Evolutionary conservation across 2,888 invertebrate genomes (phyloP).

Genomic region (Liopterus haemorrhoidalis): DNA sequence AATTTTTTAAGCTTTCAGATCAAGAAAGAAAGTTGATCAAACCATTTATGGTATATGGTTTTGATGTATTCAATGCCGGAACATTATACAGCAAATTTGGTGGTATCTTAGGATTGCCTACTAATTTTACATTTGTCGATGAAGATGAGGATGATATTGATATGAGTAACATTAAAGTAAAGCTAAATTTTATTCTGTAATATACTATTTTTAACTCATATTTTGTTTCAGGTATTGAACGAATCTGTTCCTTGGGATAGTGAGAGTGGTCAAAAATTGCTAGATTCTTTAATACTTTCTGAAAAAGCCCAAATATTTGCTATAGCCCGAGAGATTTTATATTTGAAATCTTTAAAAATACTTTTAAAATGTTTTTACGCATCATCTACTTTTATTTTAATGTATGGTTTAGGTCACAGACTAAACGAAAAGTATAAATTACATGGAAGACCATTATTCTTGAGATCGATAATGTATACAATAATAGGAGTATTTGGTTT

Average conservation of each 20-base stretch:
- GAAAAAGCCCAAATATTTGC: conserved; percentile 76
- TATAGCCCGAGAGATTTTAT: conserved; percentile 67
- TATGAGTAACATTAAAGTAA: conserved; percentile 52
- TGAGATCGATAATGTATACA: conserved; percentile 51
- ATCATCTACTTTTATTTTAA: conserved; percentile 46
- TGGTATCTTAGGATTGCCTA: conserved; percentile 66
- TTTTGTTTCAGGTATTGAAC: conserved; percentile 50
- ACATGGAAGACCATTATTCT: conserved; percentile 48
- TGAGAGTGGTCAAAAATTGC: conserved; percentile 56
- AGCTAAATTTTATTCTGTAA: not conserved
- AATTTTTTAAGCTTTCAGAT: conserved; percentile 43
- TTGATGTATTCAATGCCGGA: conserved; percentile 68
- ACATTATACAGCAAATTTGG: conserved; percentile 51
- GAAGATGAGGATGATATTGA: conserved; percentile 51
- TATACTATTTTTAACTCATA: conserved; percentile 10
- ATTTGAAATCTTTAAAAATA: conserved; percentile 55
- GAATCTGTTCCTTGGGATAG: conserved; percentile 60
- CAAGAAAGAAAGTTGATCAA: conserved; percentile 49
- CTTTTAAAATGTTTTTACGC: conserved; percentile 54
- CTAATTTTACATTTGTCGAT: conserved; percentile 59
- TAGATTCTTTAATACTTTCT: conserved; percentile 64
- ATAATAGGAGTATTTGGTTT: conserved; percentile 53
- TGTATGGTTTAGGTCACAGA: conserved; percentile 50
- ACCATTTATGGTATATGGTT: conserved; percentile 68
- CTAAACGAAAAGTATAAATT: conserved; percentile 54